Evolutionary conservation across 2,888 invertebrate species (phyloP).

Genomic region (Eristalis pertinax): DNA sequence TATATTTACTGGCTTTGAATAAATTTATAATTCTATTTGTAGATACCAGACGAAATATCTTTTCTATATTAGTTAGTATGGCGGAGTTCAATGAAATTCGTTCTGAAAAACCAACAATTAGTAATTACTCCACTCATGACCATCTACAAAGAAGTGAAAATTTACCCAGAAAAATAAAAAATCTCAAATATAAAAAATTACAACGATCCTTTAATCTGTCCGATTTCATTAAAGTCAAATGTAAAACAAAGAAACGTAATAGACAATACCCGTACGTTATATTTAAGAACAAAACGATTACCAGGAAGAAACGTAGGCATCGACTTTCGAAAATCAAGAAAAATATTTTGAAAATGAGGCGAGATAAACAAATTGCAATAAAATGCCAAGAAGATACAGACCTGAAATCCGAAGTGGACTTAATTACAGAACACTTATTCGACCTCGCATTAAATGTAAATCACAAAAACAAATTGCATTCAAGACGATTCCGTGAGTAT

Average conservation of each 20-base stretch:
- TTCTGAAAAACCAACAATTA: neutral
- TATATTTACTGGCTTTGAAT: no score
- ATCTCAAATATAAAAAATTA: neutral
- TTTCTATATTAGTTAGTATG: neutral
- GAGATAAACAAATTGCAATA: neutral
- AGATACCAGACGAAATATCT: neutral
- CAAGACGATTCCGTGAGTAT: conserved; percentile 1
- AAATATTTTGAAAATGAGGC: neutral
- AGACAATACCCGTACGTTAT: neutral
- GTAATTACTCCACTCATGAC: neutral
- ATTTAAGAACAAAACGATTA: neutral
- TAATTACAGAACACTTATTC: neutral
- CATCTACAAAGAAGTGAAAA: neutral
- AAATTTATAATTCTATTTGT: neutral
- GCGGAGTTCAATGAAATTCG: neutral
- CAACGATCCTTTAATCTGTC: neutral
- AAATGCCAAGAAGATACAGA: neutral
- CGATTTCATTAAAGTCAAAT: neutral
- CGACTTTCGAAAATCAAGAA: neutral
- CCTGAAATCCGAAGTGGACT: neutral
- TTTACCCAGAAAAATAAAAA: neutral
- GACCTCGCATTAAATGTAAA: neutral
- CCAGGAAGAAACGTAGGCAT: neutral
- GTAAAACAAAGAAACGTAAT: neutral
- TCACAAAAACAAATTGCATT: neutral